Conservation (phyloP, 37 sponge, comb jelly and placozoan genomes). For the Beroe forskalii region DNA sequence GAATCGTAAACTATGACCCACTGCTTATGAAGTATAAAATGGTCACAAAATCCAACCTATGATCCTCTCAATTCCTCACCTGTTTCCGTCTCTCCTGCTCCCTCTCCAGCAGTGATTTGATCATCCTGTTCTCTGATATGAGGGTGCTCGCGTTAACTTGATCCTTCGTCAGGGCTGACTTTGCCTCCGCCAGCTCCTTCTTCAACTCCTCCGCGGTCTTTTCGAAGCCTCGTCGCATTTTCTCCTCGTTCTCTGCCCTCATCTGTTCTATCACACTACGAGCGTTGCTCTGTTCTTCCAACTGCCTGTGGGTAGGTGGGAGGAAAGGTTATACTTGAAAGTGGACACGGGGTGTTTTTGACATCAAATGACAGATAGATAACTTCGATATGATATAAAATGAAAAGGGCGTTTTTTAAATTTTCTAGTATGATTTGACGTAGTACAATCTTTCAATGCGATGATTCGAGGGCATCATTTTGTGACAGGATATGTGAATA, state of each 20-base stretch:
- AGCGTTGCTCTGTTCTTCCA: constrained; percentile 57
- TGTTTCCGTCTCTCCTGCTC: constrained; percentile 59
- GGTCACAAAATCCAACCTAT: too few species aligned
- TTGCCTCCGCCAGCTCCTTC: constrained; percentile 39
- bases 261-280: not conserved
- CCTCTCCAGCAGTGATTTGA: constrained; percentile 49
- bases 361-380: too few species aligned
- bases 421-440: too few species aligned
- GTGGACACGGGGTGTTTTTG: not conserved
- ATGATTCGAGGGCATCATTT: too few species aligned
- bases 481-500: too few species aligned
- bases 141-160: constrained; percentile 57
- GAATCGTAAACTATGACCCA: too few species aligned
- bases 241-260: constrained; percentile 48
- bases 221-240: constrained; percentile 48
- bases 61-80: too few species aligned
- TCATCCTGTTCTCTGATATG: constrained; percentile 48
- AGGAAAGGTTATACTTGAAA: too few species aligned
- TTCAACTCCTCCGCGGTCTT: constrained; percentile 48
- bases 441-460: too few species aligned
- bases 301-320: constrained; percentile 29
- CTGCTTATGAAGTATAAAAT: too few species aligned
- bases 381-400: too few species aligned
- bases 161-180: constrained; percentile 41
- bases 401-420: too few species aligned